A percentile compares a stretch with the other conserved stretches of the same genome.
Evolutionary conservation across 2,888 invertebrate species (phyloP).

Genomic region (Orgyia antiqua): DNA sequence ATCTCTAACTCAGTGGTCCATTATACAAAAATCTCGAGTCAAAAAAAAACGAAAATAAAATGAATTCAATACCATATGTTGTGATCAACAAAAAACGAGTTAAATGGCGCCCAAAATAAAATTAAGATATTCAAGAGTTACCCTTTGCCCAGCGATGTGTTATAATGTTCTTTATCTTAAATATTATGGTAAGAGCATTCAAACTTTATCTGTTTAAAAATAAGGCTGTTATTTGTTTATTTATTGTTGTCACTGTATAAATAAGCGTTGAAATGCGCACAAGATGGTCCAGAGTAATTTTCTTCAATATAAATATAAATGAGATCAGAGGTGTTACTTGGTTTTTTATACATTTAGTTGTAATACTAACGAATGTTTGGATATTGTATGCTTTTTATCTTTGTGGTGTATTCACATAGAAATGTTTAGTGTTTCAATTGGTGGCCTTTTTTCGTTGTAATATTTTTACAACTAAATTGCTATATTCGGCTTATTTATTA

Average conservation of each 20-base stretch:
- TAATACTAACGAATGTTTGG: conserved; percentile 4
- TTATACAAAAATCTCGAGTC: too few relatives aligned
- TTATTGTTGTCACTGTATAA: conserved; percentile 20
- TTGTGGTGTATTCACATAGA: too few relatives aligned
- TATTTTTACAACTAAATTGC: too few relatives aligned
- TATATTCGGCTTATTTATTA: too few relatives aligned
- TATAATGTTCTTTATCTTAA: conserved; percentile 42
- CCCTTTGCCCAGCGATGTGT: conserved; percentile 34
- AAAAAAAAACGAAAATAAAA: conserved; percentile 22
- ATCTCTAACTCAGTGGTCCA: too few relatives aligned
- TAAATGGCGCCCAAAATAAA: conserved; percentile 41
- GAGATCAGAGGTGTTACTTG: conserved; percentile 30
- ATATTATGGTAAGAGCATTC: conserved; percentile 13
- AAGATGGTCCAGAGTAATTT: conserved; percentile 31
- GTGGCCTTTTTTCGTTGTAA: too few relatives aligned
- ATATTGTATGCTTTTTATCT: neutral
- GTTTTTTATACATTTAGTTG: conserved; percentile 24
- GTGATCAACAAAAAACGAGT: conserved; percentile 33
- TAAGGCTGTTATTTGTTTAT: conserved; percentile 10
- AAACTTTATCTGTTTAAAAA: conserved; percentile 12
- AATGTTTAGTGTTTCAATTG: too few relatives aligned
- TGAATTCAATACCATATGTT: conserved; percentile 25
- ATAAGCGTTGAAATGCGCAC: conserved; percentile 27
- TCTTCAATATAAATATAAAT: conserved; percentile 32
- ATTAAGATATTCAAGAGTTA: conserved; percentile 48